Evolutionary conservation across 1,140 invertebrate genomes (phyloP), one percentile per base, ranked within the genome.

Genomic region (Drosophila pseudoobscura): DNA sequence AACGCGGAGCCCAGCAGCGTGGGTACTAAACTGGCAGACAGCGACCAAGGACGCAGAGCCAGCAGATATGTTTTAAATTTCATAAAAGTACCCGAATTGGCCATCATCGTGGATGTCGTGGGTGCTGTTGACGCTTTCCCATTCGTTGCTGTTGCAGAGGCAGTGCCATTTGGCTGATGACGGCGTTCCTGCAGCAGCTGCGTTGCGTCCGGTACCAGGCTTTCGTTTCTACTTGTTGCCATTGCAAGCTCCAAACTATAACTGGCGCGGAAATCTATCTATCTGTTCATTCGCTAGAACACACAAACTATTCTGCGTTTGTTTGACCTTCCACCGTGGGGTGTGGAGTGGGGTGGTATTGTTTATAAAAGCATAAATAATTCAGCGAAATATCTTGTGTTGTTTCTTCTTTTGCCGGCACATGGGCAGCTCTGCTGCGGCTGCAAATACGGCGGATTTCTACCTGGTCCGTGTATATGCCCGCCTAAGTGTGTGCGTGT

Each of bases 1-100:
- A 99, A 92, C 0, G 95, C 96, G 47, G 96, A 96, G 2, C 98
- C 98, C 1, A 92, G 78, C 44, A 92, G 92, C 0, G 98, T 97
- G 15, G 98, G 98, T 91, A 97, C 95, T 26, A 98, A 92, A 51
- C 97, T 98, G 44, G 96, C 97, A 77, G 96, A 97, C 58, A 98
- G 93, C 0, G 97, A 98, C 97, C 98, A 99, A 35, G 97, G 97
- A 71, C 97, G 93, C 26, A 98, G 90, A 2, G 97, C 97, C 61
- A 96, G 91, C 51, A 98, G 94, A 91, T 98, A 98, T 0, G 96
- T 96, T 44, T 96, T 96, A 3, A 98, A 87, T 92, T 97, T 97
- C 95, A 96, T 96, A 46, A 96, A 92, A 1, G 95, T 95, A 3
- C 94, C 92, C 20, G 89, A 77, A 65, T 56, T 69, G 43, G 63